phyloP scores from a whole-genome alignment of 2,888 invertebrate species.

The Malthinus seriepunctatus region DNA sequence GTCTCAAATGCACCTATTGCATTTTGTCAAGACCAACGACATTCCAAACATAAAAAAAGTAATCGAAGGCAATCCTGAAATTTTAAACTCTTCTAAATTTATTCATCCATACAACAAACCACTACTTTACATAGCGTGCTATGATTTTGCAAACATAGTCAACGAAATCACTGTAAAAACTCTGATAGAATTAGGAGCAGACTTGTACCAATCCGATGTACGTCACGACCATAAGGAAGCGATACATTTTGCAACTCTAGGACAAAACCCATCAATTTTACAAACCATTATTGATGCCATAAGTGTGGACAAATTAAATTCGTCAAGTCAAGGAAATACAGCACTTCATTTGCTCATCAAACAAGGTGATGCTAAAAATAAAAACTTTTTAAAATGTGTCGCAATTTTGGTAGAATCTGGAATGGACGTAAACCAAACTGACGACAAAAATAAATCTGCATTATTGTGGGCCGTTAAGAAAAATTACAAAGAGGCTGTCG shows the following conservation, averaged over 20 bases:
- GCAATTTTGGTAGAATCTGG: slow-evolving; percentile 59
- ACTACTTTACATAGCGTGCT: slow-evolving; percentile 54
- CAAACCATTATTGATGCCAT: slow-evolving; percentile 55
- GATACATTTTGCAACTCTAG: slow-evolving; percentile 67
- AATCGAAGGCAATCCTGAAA: too few species aligned
- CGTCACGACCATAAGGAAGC: slow-evolving; percentile 60
- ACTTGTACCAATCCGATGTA: slow-evolving; percentile 61
- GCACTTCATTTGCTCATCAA: slow-evolving; percentile 46
- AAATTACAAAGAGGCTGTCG: slow-evolving; percentile 59
- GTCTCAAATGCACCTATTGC: too few species aligned
- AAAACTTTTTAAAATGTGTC: slow-evolving; percentile 57
- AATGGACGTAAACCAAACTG: slow-evolving; percentile 61
- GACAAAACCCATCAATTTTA: slow-evolving; percentile 54
- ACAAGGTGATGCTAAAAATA: slow-evolving; percentile 41
- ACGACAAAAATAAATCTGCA: slow-evolving; percentile 41
- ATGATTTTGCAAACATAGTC: slow-evolving; percentile 64
- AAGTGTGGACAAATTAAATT: slow-evolving; percentile 34
- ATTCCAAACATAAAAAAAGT: too few species aligned
- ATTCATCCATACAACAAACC: slow-evolving; percentile 60
- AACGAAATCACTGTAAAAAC: slow-evolving; percentile 60
- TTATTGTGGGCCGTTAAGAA: slow-evolving; percentile 66
- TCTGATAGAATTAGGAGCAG: slow-evolving; percentile 63
- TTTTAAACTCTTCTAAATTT: too few species aligned
- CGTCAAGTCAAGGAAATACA: slow-evolving; percentile 42
- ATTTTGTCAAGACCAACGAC: too few species aligned